Conservation (phyloP, 2,888 invertebrate genomes). For the Ichneumon xanthorius region DNA sequence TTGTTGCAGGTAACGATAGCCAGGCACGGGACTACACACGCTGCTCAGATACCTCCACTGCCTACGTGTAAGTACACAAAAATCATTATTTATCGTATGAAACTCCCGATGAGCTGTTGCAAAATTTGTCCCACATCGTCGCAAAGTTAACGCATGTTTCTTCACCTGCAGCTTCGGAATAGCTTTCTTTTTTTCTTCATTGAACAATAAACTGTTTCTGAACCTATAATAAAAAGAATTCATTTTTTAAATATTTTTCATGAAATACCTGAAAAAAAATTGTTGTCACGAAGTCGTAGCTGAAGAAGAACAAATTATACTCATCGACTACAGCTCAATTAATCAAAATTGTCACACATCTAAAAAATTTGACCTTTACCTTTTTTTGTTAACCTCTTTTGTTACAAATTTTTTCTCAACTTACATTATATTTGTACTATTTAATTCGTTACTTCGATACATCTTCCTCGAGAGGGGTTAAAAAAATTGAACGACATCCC, state of each 20-base stretch:
- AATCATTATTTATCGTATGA: not conserved
- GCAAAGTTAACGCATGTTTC: not conserved
- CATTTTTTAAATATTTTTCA: no score
- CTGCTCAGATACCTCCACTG: constrained; percentile 82
- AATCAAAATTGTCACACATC: no score
- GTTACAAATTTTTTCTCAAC: not conserved
- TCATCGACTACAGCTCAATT: no score
- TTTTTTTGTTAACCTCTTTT: not conserved
- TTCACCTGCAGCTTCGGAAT: no score
- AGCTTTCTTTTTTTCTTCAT: no score
- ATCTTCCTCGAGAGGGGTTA: not conserved
- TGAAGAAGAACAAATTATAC: no score
- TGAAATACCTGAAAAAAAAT: not conserved
- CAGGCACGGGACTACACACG: constrained; percentile 79
- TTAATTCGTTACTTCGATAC: not conserved
- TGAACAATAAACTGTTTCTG: no score
- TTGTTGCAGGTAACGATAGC: constrained; percentile 81
- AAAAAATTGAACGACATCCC: not conserved
- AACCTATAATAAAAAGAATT: no score
- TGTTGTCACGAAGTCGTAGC: no score
- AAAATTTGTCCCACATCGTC: not conserved
- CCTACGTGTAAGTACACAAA: constrained; percentile 80
- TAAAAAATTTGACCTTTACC: not conserved
- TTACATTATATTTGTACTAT: not conserved
- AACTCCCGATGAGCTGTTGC: not conserved